Percentiles rank a stretch among this genome's conserved stretches.
These are phyloP conservation scores for Aricia agestis DNA, from an alignment of 1,140 invertebrate species.

Conservation along the genomic window DNA sequence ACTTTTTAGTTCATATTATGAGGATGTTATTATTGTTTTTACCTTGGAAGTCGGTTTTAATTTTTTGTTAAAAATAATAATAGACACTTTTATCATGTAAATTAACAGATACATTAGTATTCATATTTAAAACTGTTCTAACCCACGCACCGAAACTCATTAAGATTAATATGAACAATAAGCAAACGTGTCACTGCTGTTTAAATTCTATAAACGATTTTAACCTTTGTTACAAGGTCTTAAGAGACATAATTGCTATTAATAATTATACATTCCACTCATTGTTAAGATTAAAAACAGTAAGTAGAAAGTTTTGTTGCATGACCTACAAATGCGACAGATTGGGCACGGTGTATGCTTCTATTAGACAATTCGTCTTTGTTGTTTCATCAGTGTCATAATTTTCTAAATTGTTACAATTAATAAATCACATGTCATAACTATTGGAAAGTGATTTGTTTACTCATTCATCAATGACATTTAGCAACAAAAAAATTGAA, in stretches of 20 bases:
- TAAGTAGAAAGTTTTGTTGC: constrained; percentile 13
- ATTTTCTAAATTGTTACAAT: neutral
- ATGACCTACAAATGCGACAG: constrained; percentile 8
- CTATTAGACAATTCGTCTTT: neutral
- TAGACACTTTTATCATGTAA: constrained; percentile 2
- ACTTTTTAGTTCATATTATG: too few relatives aligned
- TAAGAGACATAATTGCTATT: constrained; percentile 5
- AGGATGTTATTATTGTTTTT: too few relatives aligned
- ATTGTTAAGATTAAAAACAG: constrained; percentile 12
- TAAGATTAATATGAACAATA: constrained; percentile 14
- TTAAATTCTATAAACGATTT: neutral
- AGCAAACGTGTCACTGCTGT: neutral
- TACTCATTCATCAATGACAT: neutral
- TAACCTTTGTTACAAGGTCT: neutral
- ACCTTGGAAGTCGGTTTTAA: too few relatives aligned
- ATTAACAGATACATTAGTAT: constrained; percentile 5
- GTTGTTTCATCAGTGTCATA: constrained; percentile 1
- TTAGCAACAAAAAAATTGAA: too few relatives aligned
- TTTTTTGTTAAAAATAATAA: too few relatives aligned
- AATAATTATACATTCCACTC: neutral
- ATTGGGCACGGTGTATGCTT: neutral
- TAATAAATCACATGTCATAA: constrained; percentile 1
- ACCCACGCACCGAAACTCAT: constrained; percentile 11
- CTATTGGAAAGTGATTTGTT: neutral
- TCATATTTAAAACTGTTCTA: constrained; percentile 8